These are phyloP conservation scores for Sminthurinus aureus DNA, from an alignment of 2,888 invertebrate species.

Conservation along the genomic window DNA sequence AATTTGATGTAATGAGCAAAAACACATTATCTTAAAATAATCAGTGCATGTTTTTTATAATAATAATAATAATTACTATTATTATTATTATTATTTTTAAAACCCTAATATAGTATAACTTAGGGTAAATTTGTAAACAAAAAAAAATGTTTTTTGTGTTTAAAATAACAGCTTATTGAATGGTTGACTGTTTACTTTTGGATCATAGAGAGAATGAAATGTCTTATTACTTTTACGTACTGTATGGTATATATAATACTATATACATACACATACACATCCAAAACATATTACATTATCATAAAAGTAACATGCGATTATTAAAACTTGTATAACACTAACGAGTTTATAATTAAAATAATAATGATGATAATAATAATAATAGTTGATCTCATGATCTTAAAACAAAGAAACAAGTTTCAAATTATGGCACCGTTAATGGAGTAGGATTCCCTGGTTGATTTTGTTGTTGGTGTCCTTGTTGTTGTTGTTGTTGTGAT, in stretches of 20 bases:
- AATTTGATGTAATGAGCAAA: too few species aligned
- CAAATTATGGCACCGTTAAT: constrained; percentile 37
- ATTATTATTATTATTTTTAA: too few species aligned
- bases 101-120: too few species aligned
- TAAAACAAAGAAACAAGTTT: not conserved
- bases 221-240: too few species aligned
- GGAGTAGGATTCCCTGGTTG: not conserved
- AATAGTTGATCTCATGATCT: constrained; percentile 8
- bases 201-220: too few species aligned
- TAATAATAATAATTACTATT: too few species aligned
- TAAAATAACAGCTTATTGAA: too few species aligned
- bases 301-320: constrained; percentile 1
- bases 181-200: too few species aligned
- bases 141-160: too few species aligned
- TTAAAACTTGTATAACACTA: not conserved
- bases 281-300: not conserved
- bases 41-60: too few species aligned
- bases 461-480: not conserved
- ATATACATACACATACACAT: not conserved
- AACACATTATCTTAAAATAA: too few species aligned
- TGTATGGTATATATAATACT: not conserved
- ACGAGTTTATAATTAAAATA: not conserved
- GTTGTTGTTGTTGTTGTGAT: constrained; percentile 1
- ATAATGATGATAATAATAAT: not conserved
- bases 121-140: too few species aligned